Evolutionary conservation across 2,797 vertebrate species (phyloP), one percentile per base, ranked within the genome.

Genomic region (Anguilla pacifica): DNA sequence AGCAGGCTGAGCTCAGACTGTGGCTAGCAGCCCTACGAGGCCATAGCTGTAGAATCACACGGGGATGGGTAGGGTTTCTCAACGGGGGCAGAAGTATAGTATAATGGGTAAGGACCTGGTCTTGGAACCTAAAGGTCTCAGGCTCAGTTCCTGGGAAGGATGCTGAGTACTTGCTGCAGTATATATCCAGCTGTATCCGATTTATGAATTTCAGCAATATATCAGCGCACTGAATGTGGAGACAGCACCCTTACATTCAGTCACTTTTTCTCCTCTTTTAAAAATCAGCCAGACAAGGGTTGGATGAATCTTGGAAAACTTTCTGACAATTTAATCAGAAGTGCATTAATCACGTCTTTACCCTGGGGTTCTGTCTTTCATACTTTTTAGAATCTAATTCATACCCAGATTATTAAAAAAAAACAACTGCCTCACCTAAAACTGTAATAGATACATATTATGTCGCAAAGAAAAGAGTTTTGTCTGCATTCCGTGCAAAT

Each of bases 301-400:
- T 81, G 39, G 35, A 81, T 81, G 77, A 46, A 81, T 81, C 39
- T 22, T 2, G 0, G 4, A 79, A 43, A 35, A 35, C 17, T 81
- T 81, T 79, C 74, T 43, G 74, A 43, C 39, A 81, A 46, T 46
- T 81, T 81, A 39, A 81, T 81, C 77, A 81, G 77, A 81, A 81
- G 39, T 19, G 77, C 77, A 43, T 81, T 46, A 25, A 43, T 46
- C 17, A 81, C 43, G 46, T 81, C 35, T 46, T 46, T 19, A 81
- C 77, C 77, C 77, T 43, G 7, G 35, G 19, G 77, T 81, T 81
- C 15, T 46, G 39, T 9, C 77, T 81, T 43, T 81, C 77, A 46
- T 25, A 17, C 39, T 22, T 17, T 74, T 74, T 74, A 35, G 46
- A 39, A 81, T 81, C 35, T 43, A 17, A 5, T 46, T 46, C 74